These are phyloP conservation scores for Adoxophyes honmai DNA, from an alignment of 1,140 invertebrate species.

Conservation along the genomic window DNA sequence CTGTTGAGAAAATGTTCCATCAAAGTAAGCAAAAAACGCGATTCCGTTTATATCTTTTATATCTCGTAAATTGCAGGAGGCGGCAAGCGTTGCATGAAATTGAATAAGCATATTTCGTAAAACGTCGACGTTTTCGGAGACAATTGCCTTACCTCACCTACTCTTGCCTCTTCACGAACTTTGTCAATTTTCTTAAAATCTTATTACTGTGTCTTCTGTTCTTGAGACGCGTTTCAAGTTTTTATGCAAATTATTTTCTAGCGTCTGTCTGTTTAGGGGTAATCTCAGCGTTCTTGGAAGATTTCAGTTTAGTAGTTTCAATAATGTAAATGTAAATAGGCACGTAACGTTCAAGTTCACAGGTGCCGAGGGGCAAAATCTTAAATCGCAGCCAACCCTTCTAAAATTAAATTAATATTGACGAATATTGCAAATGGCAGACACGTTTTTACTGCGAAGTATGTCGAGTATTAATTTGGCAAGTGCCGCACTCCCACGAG, in stretches of 20 bases:
- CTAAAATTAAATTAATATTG: slow-evolving; percentile 52
- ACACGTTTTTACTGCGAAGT: slow-evolving; percentile 54
- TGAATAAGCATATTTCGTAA: slow-evolving; percentile 77
- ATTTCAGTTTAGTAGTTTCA: too few relatives aligned
- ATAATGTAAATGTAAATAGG: too few relatives aligned
- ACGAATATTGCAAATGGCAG: slow-evolving; percentile 34
- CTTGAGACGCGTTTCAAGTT: slow-evolving; percentile 46
- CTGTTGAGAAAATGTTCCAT: slow-evolving; percentile 71
- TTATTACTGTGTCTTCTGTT: slow-evolving; percentile 65
- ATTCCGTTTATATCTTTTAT: slow-evolving; percentile 77
- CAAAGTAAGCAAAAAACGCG: slow-evolving; percentile 75
- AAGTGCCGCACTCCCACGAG: slow-evolving; percentile 55
- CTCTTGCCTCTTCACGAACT: slow-evolving; percentile 70
- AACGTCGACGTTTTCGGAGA: slow-evolving; percentile 75
- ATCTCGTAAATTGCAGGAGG: slow-evolving; percentile 77
- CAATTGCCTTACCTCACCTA: slow-evolving; percentile 77
- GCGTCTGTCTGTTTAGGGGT: not conserved
- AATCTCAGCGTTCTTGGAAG: too few relatives aligned
- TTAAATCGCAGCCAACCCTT: slow-evolving; percentile 33
- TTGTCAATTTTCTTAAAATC: slow-evolving; percentile 74
- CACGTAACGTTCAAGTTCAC: too few relatives aligned
- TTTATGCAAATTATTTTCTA: slow-evolving; percentile 13
- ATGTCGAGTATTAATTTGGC: slow-evolving; percentile 66
- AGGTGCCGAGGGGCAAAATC: not conserved
- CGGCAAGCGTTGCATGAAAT: slow-evolving; percentile 77